Conservation (phyloP, 2,888 invertebrate species). For the Deilephila elpenor region DNA sequence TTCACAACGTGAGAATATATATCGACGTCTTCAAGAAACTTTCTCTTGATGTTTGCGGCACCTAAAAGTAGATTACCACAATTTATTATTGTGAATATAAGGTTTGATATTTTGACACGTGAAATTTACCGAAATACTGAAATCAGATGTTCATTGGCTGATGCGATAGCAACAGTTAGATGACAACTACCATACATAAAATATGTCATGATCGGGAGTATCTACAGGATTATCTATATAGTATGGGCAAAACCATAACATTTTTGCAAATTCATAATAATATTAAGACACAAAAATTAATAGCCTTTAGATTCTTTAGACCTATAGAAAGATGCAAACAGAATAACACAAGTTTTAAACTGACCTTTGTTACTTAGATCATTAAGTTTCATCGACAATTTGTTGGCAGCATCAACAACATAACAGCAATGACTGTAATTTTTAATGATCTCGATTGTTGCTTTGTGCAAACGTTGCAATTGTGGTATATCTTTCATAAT, state of each 20-base stretch:
- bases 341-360: slow-evolving; percentile 25
- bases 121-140: no score
- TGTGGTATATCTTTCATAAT: slow-evolving; percentile 54
- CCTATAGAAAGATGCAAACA: no score
- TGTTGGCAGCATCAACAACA: slow-evolving; percentile 58
- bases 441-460: slow-evolving; percentile 61
- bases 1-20: slow-evolving; percentile 82
- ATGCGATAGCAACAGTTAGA: no score
- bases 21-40: slow-evolving; percentile 74
- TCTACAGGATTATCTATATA: no score
- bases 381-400: slow-evolving; percentile 56
- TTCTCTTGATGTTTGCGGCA: slow-evolving; percentile 71
- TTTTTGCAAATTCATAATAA: no score
- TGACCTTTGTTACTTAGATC: slow-evolving; percentile 64
- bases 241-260: no score
- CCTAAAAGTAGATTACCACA: slow-evolving; percentile 58
- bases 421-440: slow-evolving; percentile 52
- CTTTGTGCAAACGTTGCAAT: slow-evolving; percentile 70
- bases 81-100: neutral
- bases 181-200: no score
- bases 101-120: no score
- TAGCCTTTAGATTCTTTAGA: no score
- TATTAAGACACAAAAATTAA: no score
- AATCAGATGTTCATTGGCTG: no score
- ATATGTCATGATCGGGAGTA: no score